A percentile compares a stretch with the other conserved stretches of the same genome.
Conservation (phyloP, 2,888 invertebrate species). For the Volucella bombylans region DNA sequence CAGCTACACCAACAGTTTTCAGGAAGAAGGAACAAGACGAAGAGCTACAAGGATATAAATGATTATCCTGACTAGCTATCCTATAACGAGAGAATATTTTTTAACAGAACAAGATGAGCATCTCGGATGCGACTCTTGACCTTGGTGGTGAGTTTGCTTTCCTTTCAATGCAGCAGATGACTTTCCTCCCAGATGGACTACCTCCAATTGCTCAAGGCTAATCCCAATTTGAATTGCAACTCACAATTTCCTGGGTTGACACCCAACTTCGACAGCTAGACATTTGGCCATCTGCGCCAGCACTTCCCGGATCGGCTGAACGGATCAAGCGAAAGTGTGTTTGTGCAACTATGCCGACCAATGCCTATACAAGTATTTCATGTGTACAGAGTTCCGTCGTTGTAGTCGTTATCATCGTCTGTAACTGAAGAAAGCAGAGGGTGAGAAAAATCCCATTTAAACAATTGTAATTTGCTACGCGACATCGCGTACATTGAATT, state of each 20-base stretch:
- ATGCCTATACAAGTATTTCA: not conserved
- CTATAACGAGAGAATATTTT: slow-evolving; percentile 47
- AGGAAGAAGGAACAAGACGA: too few relatives aligned
- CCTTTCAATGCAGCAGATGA: not conserved
- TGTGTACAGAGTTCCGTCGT: not conserved
- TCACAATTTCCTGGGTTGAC: not conserved
- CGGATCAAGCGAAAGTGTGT: slow-evolving; percentile 47
- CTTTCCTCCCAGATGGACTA: not conserved
- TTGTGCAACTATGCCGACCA: not conserved
- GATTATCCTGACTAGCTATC: slow-evolving; percentile 49
- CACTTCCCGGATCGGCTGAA: slow-evolving; percentile 33
- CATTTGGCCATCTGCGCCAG: slow-evolving; percentile 11
- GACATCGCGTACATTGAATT: slow-evolving; percentile 39
- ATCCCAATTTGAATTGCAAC: not conserved
- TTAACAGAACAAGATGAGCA: slow-evolving; percentile 38
- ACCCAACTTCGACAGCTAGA: slow-evolving; percentile 4
- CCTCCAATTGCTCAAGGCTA: slow-evolving; percentile 20
- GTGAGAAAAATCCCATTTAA: slow-evolving; percentile 57
- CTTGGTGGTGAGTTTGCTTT: slow-evolving; percentile 23
- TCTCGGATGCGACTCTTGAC: slow-evolving; percentile 8
- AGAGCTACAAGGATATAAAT: slow-evolving; percentile 19
- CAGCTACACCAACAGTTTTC: too few relatives aligned
- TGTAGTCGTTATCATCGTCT: not conserved
- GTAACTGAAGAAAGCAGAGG: not conserved
- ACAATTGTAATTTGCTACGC: slow-evolving; percentile 61